These are phyloP conservation scores for Subanguina moxae DNA, from an alignment of 1,140 invertebrate species.

Conservation along the genomic window DNA sequence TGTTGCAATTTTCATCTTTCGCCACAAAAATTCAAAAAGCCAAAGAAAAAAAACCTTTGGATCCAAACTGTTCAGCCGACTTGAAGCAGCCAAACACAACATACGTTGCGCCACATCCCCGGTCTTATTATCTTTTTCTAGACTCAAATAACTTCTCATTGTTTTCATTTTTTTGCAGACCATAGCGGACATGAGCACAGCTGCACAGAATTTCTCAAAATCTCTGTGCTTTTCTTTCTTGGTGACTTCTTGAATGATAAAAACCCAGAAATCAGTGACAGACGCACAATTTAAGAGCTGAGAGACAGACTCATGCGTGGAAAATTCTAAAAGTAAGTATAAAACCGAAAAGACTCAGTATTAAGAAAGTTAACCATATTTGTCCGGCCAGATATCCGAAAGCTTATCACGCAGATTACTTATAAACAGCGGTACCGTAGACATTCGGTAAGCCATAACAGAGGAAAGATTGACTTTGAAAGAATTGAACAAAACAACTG, in stretches of 20 bases:
- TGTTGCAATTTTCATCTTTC: too few species aligned
- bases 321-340: not conserved
- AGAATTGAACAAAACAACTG: slow-evolving; percentile 49
- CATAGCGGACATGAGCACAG: slow-evolving; percentile 51
- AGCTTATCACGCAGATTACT: slow-evolving; percentile 26
- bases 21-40: slow-evolving; percentile 9
- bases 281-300: slow-evolving; percentile 22
- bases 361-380: not conserved
- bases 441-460: slow-evolving; percentile 43
- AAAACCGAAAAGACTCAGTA: not conserved
- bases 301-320: not conserved
- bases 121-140: too few species aligned
- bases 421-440: slow-evolving; percentile 27
- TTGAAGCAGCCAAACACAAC: slow-evolving; percentile 34
- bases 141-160: too few species aligned
- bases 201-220: slow-evolving; percentile 46
- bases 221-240: slow-evolving; percentile 16
- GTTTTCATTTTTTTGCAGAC: slow-evolving; percentile 33
- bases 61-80: slow-evolving; percentile 17
- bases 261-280: slow-evolving; percentile 37
- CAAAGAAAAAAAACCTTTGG: not conserved
- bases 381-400: slow-evolving; percentile 27
- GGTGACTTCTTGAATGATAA: slow-evolving; percentile 24
- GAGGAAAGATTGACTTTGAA: slow-evolving; percentile 46
- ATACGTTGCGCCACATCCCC: too few species aligned